A percentile compares a stretch with the other conserved stretches of the same genome.
These are phyloP conservation scores for Lordiphosa fenestrarum DNA, from an alignment of 2,888 invertebrate species.

Conservation along the genomic window DNA sequence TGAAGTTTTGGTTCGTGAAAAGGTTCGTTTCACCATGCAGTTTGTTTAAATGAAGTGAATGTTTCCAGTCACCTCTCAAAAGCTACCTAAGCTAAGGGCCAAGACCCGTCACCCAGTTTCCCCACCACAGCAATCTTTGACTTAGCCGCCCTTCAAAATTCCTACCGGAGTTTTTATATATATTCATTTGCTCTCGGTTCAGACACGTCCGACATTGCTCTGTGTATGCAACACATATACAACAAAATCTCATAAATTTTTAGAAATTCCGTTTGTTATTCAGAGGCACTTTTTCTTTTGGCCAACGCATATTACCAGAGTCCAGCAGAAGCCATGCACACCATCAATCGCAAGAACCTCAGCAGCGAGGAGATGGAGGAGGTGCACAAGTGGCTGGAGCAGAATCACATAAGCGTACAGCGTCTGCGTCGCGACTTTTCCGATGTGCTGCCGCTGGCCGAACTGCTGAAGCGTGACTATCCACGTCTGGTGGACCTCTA, in stretches of 20 bases:
- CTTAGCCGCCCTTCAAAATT: no score
- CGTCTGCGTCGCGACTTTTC: slow-evolving; percentile 87
- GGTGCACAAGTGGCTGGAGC: slow-evolving; percentile 52
- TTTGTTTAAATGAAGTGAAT: no score
- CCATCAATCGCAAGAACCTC: slow-evolving; percentile 34
- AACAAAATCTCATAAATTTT: slow-evolving; percentile 4
- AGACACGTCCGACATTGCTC: background rate
- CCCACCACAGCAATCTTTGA: background rate
- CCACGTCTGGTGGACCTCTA: slow-evolving; percentile 89
- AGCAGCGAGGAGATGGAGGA: slow-evolving; percentile 47
- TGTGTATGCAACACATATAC: background rate
- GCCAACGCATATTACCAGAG: no score
- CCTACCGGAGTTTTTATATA: no score
- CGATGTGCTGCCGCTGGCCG: slow-evolving; percentile 85
- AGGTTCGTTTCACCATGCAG: no score
- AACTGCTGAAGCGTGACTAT: slow-evolving; percentile 86
- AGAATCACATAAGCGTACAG: slow-evolving; percentile 34
- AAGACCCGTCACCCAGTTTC: no score
- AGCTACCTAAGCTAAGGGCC: no score
- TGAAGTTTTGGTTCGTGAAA: no score
- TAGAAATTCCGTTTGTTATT: background rate
- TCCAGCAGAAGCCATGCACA: slow-evolving; percentile 41
- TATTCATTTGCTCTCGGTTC: no score
- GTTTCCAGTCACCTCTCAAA: no score
- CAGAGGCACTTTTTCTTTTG: no score